Evolutionary conservation across 2,888 invertebrate genomes (phyloP).

Genomic region (Drosophila robusta): DNA sequence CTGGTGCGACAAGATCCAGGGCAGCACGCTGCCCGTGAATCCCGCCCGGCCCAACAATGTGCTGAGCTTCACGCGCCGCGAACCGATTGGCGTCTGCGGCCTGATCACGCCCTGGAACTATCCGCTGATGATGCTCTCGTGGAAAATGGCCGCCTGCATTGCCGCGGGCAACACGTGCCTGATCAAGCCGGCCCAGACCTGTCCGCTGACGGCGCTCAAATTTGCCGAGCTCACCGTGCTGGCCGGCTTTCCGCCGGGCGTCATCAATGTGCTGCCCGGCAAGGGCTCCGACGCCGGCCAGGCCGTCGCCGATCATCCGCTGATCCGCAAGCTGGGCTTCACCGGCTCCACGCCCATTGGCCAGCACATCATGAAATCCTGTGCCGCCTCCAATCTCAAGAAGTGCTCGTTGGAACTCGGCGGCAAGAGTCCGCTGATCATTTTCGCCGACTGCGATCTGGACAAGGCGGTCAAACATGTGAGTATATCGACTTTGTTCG

Average conservation of each 20-base stretch:
- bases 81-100: constrained; percentile 97
- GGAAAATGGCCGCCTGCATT: constrained; percentile 99
- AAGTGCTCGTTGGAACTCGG: constrained; percentile 97
- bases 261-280: constrained; percentile 96
- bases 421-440: constrained; percentile 97
- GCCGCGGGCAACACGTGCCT: constrained; percentile 98
- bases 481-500: constrained; percentile 76
- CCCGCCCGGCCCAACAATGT: constrained; percentile 97
- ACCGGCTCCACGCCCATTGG: constrained; percentile 98
- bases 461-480: constrained; percentile 96
- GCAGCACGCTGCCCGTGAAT: constrained; percentile 95
- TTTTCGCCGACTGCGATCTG: constrained; percentile 97
- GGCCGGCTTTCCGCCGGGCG: constrained; percentile 98
- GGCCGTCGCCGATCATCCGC: constrained; percentile 93
- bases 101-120: constrained; percentile 99
- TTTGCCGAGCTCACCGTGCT: constrained; percentile 95
- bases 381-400: constrained; percentile 95
- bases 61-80: constrained; percentile 93
- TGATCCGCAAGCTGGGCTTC: constrained; percentile 96
- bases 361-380: constrained; percentile 94
- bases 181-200: constrained; percentile 97
- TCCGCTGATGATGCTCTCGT: constrained; percentile 99
- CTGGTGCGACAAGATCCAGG: constrained; percentile 98
- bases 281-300: constrained; percentile 93
- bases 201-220: constrained; percentile 96